Conservation (phyloP, 1,140 invertebrate genomes). For the Drosophila cardini region DNA sequence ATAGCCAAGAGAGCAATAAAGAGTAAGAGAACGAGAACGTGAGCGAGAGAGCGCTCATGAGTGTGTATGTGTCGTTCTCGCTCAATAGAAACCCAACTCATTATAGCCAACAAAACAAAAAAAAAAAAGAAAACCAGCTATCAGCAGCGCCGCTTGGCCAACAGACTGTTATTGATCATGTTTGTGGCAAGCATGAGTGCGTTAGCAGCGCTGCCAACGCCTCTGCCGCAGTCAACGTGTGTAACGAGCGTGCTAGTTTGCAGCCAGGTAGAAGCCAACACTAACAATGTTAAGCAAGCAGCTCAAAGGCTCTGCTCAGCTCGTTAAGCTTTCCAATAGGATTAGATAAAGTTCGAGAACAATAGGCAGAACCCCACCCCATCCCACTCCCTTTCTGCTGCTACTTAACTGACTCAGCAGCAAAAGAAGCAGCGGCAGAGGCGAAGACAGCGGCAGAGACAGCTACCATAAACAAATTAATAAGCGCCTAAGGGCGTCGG, state of each 20-base stretch:
- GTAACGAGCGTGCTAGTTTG: not conserved
- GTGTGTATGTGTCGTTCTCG: conserved; percentile 11
- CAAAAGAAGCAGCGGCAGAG: conserved; percentile 9
- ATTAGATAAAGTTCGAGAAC: conserved; percentile 23
- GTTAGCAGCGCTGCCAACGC: conserved; percentile 9
- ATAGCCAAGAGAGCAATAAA: conserved; percentile 4
- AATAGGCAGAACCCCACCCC: conserved; percentile 17
- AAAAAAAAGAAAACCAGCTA: conserved; percentile 36
- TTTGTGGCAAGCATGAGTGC: conserved; percentile 17
- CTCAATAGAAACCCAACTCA: conserved; percentile 28
- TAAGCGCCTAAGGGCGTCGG: conserved; percentile 76
- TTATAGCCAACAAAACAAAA: conserved; percentile 4
- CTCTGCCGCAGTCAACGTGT: conserved; percentile 9
- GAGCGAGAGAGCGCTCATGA: not conserved
- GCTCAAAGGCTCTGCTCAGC: conserved; percentile 1
- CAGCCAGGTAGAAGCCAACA: conserved; percentile 16
- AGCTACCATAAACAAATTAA: conserved; percentile 62
- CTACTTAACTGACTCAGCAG: conserved; percentile 29
- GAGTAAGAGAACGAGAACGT: conserved; percentile 6
- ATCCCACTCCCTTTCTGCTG: conserved; percentile 12
- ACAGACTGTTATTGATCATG: conserved; percentile 51
- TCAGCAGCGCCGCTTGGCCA: conserved; percentile 34
- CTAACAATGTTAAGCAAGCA: conserved; percentile 18
- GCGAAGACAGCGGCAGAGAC: conserved; percentile 2
- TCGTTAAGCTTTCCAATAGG: conserved; percentile 53